phyloP scores from a whole-genome alignment of 2,888 invertebrate genomes.

The Cybosia mesomella region DNA sequence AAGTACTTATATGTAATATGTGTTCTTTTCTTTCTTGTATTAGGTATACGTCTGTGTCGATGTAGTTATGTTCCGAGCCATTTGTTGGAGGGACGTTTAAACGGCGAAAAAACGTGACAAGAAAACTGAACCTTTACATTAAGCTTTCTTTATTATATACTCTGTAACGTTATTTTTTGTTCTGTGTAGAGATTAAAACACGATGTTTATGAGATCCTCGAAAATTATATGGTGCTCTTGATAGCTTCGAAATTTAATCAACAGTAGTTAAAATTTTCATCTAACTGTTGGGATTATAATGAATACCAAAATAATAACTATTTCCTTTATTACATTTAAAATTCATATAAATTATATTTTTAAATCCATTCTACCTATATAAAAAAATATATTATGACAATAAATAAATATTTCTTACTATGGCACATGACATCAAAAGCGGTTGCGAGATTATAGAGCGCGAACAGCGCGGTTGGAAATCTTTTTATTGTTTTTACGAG shows the following conservation, averaged over 20 bases:
- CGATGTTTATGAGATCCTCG: slow-evolving; percentile 66
- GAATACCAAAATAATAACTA: neutral
- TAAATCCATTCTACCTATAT: too few relatives aligned
- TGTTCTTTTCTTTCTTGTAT: slow-evolving; percentile 58
- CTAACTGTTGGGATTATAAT: neutral
- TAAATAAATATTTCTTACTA: too few relatives aligned
- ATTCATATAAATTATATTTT: too few relatives aligned
- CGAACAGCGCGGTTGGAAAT: too few relatives aligned
- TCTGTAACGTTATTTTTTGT: slow-evolving; percentile 70
- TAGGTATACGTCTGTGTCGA: slow-evolving; percentile 63
- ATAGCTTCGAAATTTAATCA: slow-evolving; percentile 19
- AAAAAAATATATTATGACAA: too few relatives aligned
- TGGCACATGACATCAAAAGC: too few relatives aligned
- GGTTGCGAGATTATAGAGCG: too few relatives aligned
- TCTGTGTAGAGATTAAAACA: slow-evolving; percentile 77
- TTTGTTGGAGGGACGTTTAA: slow-evolving; percentile 80
- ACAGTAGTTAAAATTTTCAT: neutral
- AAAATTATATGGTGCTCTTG: slow-evolving; percentile 50
- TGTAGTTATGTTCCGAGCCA: slow-evolving; percentile 77
- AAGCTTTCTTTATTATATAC: slow-evolving; percentile 75
- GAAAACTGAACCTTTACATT: slow-evolving; percentile 79
- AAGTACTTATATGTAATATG: slow-evolving; percentile 36
- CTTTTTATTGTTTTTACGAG: too few relatives aligned
- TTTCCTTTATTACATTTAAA: too few relatives aligned
- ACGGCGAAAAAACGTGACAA: slow-evolving; percentile 82